Evolutionary conservation across 2,888 invertebrate genomes (phyloP).

Genomic region (Biston betularia): DNA sequence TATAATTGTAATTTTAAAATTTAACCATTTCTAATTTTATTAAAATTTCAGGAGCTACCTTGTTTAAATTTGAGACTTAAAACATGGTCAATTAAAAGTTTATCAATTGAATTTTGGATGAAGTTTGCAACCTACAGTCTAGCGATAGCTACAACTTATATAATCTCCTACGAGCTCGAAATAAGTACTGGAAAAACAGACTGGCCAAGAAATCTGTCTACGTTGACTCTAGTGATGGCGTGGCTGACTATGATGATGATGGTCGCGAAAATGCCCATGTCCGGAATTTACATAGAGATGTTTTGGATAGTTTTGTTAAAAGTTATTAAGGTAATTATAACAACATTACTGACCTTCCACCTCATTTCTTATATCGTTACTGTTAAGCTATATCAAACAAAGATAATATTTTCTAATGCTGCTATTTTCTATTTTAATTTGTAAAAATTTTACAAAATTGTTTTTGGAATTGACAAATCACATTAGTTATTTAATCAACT

Average conservation of each 20-base stretch:
- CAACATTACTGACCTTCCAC: background rate
- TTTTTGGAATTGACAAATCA: too few relatives aligned
- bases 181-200: background rate
- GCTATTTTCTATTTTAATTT: background rate
- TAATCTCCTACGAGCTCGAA: background rate
- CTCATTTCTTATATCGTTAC: background rate
- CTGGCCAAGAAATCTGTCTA: constrained; percentile 18
- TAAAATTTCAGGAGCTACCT: constrained; percentile 68
- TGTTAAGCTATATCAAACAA: background rate
- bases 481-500: too few relatives aligned
- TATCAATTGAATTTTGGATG: constrained; percentile 8
- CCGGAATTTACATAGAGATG: constrained; percentile 86
- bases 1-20: too few relatives aligned
- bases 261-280: constrained; percentile 81
- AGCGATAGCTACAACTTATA: background rate
- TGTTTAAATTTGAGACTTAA: constrained; percentile 80
- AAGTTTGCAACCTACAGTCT: constrained; percentile 6
- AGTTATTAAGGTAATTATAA: constrained; percentile 76
- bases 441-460: too few relatives aligned
- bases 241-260: constrained; percentile 86
- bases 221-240: constrained; percentile 46
- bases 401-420: background rate
- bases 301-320: constrained; percentile 84
- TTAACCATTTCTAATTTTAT: background rate
- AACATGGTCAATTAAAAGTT: constrained; percentile 54